Conservation (phyloP, 2,888 invertebrate species). For the Prenolepis imparis region DNA sequence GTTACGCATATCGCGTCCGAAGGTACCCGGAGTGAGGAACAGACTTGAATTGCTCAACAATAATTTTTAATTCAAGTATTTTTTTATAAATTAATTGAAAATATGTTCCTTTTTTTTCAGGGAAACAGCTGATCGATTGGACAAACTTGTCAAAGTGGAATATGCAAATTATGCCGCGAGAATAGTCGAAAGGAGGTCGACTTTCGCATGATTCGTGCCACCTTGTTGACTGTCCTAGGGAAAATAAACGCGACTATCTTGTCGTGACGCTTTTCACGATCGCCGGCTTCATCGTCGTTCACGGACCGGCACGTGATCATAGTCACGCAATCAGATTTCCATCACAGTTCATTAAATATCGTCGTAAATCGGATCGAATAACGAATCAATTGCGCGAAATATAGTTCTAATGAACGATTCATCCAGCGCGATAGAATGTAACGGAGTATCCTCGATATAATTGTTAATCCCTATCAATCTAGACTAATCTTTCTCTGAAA, state of each 20-base stretch:
- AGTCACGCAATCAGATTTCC: conserved; percentile 65
- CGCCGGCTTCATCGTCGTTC: conserved; percentile 55
- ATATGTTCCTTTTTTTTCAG: background rate
- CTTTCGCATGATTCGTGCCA: conserved; percentile 52
- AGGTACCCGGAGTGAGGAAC: background rate
- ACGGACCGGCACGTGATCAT: conserved; percentile 60
- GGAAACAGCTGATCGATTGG: background rate
- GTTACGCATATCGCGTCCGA: background rate
- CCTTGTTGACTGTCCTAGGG: conserved; percentile 29
- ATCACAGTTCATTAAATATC: conserved; percentile 49
- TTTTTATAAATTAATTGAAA: conserved; percentile 6
- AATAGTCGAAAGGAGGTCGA: conserved; percentile 62
- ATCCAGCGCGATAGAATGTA: conserved; percentile 5
- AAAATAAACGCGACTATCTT: conserved; percentile 31
- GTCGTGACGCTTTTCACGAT: conserved; percentile 67
- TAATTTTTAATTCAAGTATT: background rate
- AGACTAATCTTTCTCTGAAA: background rate
- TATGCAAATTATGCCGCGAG: conserved; percentile 22
- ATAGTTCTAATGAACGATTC: conserved; percentile 39
- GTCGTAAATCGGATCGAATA: conserved; percentile 55
- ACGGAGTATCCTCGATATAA: background rate
- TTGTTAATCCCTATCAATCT: background rate
- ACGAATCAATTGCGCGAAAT: conserved; percentile 49
- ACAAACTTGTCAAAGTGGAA: background rate
- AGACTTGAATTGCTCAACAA: background rate